Evolutionary conservation across 35 echinoderm and acorn worm species (phyloP).

Genomic region (Patiria miniata): DNA sequence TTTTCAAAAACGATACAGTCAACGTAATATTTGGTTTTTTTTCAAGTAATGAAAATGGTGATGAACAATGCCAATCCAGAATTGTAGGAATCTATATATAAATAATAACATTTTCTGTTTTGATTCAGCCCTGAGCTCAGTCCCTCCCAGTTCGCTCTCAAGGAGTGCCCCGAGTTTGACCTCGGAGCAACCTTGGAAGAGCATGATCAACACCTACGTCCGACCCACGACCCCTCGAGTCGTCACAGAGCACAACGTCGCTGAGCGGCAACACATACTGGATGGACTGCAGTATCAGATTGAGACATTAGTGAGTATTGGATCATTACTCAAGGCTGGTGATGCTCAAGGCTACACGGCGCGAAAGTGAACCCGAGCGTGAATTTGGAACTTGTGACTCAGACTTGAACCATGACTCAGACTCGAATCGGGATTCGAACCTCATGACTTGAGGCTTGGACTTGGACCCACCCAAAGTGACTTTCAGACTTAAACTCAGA

Average conservation of each 20-base stretch:
- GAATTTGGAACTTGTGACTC: background rate
- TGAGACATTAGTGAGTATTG: conserved; percentile 84
- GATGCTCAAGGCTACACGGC: background rate
- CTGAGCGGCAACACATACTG: conserved; percentile 73
- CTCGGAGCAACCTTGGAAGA: background rate
- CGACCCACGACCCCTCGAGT: conserved; percentile 53
- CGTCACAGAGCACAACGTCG: conserved; percentile 60
- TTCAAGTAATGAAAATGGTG: no score
- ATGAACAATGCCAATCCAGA: no score
- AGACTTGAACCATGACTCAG: background rate
- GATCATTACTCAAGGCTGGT: background rate
- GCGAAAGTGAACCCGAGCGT: background rate
- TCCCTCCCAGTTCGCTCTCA: background rate
- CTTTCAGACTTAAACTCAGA: no score
- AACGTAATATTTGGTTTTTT: no score
- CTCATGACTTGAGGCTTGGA: no score
- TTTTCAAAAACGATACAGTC: no score
- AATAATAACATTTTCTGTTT: no score
- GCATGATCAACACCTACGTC: background rate
- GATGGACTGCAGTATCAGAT: conserved; percentile 98
- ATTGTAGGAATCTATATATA: no score
- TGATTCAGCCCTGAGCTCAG: conserved; percentile 1
- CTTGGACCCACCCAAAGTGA: no score
- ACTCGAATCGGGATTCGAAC: background rate
- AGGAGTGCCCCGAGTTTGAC: background rate